phyloP scores from a whole-genome alignment of 1,140 invertebrate genomes.

The Aphelenchoides besseyi region DNA sequence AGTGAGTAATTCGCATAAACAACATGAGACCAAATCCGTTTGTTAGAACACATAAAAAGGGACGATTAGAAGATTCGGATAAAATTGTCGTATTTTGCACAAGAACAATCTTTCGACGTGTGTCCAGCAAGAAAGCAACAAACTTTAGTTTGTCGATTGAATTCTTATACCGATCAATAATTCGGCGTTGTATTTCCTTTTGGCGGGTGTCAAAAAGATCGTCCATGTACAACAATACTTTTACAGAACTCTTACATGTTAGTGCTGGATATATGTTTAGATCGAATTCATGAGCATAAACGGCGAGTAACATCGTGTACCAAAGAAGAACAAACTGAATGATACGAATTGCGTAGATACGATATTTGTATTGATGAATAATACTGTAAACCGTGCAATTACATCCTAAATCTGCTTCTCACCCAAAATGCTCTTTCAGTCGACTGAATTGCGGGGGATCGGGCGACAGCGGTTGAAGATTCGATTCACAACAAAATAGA shows the following conservation, averaged over 20 bases:
- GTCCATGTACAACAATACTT: no score
- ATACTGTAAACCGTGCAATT: not conserved
- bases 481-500: constrained; percentile 50
- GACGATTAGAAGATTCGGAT: no score
- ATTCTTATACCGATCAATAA: no score
- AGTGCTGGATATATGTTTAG: constrained; percentile 52
- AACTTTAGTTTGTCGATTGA: no score
- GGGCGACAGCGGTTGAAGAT: constrained; percentile 13
- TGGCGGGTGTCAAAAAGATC: no score
- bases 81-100: no score
- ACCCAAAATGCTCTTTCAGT: constrained; percentile 44
- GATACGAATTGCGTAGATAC: constrained; percentile 46
- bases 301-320: constrained; percentile 47
- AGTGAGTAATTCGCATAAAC: constrained; percentile 37
- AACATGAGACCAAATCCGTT: constrained; percentile 52
- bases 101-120: no score
- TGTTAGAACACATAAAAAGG: no score
- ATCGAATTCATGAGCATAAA: constrained; percentile 47
- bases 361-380: constrained; percentile 42
- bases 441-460: constrained; percentile 29
- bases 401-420: not conserved
- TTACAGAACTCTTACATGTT: no score
- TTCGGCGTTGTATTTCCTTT: no score
- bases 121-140: no score
- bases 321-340: constrained; percentile 49